Evolutionary conservation across 1,140 invertebrate species (phyloP).

Genomic region (Drosophila nebulosa): DNA sequence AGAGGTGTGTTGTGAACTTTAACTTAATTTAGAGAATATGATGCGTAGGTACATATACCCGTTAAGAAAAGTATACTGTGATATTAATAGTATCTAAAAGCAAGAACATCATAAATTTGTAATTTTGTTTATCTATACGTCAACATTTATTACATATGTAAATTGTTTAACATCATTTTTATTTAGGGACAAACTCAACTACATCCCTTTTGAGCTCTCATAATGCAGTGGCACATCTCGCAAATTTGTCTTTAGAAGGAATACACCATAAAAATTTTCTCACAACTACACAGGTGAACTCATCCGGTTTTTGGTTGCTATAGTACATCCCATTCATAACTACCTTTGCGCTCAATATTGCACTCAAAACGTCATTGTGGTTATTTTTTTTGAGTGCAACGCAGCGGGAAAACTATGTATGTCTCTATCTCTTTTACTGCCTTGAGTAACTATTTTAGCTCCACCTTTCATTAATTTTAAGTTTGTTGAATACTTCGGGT

Average conservation of each 20-base stretch:
- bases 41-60: no score
- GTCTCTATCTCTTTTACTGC: not conserved
- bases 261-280: not conserved
- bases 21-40: not conserved
- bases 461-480: no score
- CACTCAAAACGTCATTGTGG: not conserved
- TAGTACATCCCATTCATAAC: slow-evolving; percentile 7
- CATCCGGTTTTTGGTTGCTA: slow-evolving; percentile 1
- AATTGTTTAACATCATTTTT: no score
- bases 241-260: not conserved
- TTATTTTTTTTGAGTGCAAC: not conserved
- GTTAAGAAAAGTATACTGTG: not conserved
- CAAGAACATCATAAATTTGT: not conserved
- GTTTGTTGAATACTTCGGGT: no score
- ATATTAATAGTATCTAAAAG: not conserved
- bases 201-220: not conserved
- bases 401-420: not conserved
- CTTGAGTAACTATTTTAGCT: not conserved
- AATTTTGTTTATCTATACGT: not conserved
- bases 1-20: slow-evolving; percentile 8
- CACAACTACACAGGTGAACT: not conserved
- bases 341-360: not conserved
- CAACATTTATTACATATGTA: no score
- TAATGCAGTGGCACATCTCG: not conserved
- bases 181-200: no score